Evolutionary conservation across 2,888 invertebrate species (phyloP).

Genomic region (Papilio protenor): DNA sequence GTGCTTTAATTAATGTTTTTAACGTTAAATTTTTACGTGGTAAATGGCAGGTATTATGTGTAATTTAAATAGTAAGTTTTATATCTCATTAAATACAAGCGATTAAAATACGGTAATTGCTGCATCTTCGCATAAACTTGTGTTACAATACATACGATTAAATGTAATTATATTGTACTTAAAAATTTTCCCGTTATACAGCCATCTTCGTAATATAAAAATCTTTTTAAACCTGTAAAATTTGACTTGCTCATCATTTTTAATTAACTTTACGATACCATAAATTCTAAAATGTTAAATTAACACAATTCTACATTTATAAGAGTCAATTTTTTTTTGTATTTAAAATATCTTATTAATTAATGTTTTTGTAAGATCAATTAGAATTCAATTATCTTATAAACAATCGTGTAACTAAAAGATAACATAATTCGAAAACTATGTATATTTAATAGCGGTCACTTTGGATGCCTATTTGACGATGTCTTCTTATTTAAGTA

Average conservation of each 20-base stretch:
- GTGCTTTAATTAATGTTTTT: background rate
- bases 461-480: background rate
- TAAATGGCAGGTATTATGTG: background rate
- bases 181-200: background rate
- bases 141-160: background rate
- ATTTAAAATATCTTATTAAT: background rate
- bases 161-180: background rate
- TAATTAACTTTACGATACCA: background rate
- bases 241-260: background rate
- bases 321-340: background rate
- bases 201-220: background rate
- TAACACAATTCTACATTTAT: background rate
- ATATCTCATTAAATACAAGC: constrained; percentile 10
- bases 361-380: no score
- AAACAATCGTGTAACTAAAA: background rate
- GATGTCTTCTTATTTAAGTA: background rate
- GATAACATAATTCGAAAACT: background rate
- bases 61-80: constrained; percentile 4
- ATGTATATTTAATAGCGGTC: background rate
- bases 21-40: background rate
- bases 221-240: background rate
- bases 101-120: constrained; percentile 14
- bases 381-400: background rate
- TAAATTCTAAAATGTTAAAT: background rate
- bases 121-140: background rate